phyloP scores from a whole-genome alignment of 1,140 invertebrate species.

The Portunus trituberculatus region DNA sequence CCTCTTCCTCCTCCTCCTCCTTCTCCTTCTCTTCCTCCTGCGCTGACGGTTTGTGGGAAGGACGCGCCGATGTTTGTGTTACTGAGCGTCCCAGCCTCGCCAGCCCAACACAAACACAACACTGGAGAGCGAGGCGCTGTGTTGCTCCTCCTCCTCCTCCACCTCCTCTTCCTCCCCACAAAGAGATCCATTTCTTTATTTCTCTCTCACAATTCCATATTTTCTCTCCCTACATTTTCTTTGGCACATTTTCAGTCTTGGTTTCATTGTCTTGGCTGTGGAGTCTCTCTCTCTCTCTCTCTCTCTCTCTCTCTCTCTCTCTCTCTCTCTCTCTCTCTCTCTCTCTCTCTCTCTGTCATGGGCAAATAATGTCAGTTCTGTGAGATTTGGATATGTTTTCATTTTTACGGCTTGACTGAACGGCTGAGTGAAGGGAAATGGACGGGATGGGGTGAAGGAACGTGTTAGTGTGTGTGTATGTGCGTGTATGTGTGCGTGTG shows the following conservation, averaged over 20 bases:
- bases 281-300: too few species aligned
- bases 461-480: not conserved
- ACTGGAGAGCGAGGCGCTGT: not conserved
- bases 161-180: not conserved
- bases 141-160: not conserved
- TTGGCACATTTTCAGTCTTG: not conserved
- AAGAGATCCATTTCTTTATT: too few species aligned
- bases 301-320: not conserved
- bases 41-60: conserved; percentile 6
- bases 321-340: not conserved
- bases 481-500: not conserved
- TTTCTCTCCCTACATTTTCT: not conserved
- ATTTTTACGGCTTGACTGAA: not conserved
- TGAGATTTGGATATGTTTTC: not conserved
- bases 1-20: not conserved
- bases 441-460: not conserved
- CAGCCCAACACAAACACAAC: not conserved
- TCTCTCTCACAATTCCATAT: too few species aligned
- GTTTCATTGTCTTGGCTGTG: too few species aligned
- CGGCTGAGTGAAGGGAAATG: not conserved
- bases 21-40: not conserved
- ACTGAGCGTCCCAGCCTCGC: not conserved
- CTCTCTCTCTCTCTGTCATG: not conserved
- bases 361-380: too few species aligned
- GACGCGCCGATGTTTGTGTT: not conserved